Percentiles rank a stretch among this genome's conserved stretches.
phyloP scores from a whole-genome alignment of 2,888 invertebrate species.

The Calephelis perditalis region DNA sequence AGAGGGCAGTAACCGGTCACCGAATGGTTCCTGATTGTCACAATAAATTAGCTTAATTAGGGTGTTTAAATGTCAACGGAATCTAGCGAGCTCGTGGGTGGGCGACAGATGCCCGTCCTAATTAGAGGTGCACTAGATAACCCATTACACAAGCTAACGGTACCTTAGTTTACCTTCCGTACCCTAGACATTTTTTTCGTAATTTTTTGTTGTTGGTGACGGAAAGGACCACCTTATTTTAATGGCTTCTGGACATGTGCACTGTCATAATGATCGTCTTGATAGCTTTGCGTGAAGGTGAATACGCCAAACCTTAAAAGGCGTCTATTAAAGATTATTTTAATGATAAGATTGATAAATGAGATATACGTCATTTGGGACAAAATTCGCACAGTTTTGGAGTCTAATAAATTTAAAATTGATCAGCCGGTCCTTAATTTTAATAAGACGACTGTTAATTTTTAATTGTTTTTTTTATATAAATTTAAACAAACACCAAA shows the following conservation, averaged over 20 bases:
- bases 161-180: neutral
- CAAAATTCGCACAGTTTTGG: too few species aligned
- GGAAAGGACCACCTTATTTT: conserved; percentile 3
- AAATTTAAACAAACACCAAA: too few species aligned
- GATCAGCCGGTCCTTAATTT: too few species aligned
- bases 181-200: neutral
- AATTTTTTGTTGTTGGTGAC: neutral
- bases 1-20: conserved; percentile 52
- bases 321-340: neutral
- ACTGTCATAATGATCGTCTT: neutral
- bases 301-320: neutral
- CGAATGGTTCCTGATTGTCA: conserved; percentile 71
- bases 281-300: neutral
- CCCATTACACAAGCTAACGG: neutral
- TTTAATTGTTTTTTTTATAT: too few species aligned
- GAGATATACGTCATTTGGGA: neutral
- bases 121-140: conserved; percentile 33
- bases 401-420: too few species aligned
- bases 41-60: conserved; percentile 77
- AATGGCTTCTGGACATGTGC: neutral
- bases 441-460: too few species aligned
- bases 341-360: neutral
- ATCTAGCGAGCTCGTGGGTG: conserved; percentile 70
- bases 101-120: conserved; percentile 37
- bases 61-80: conserved; percentile 68